Evolutionary conservation across 2,888 invertebrate genomes (phyloP).

Genomic region (Drosophila paracracens): DNA sequence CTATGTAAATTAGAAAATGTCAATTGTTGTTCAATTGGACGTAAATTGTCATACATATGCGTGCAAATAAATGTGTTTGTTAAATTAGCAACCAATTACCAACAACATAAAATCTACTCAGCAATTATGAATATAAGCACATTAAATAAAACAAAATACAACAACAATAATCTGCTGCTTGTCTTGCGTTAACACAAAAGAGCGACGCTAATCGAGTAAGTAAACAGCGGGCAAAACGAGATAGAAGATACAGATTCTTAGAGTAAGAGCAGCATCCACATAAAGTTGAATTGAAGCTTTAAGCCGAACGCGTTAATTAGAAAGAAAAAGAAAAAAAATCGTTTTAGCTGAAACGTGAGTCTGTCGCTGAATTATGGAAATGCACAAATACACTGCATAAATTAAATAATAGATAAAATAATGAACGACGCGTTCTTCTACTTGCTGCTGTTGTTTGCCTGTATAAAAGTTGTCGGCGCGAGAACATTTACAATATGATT

Average conservation of each 20-base stretch:
- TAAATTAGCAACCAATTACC: conserved; percentile 1
- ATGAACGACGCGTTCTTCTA: conserved; percentile 25
- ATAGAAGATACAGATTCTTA: conserved; percentile 29
- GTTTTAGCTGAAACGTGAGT: conserved; percentile 60
- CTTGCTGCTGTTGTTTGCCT: conserved; percentile 12
- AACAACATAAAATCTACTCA: conserved; percentile 32
- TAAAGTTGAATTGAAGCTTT: conserved; percentile 24
- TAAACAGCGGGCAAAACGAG: conserved; percentile 38
- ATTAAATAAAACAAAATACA: conserved; percentile 29
- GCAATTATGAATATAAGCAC: conserved; percentile 54
- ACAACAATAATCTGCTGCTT: neutral
- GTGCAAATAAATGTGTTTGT: conserved; percentile 9
- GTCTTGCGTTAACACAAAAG: conserved; percentile 37
- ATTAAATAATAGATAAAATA: conserved; percentile 63
- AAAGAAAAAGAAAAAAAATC: conserved; percentile 19
- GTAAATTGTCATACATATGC: conserved; percentile 42
- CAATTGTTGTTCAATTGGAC: conserved; percentile 48
- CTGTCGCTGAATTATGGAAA: conserved; percentile 57
- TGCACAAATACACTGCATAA: conserved; percentile 64
- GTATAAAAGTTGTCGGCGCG: conserved; percentile 39
- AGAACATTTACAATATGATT: conserved; percentile 63
- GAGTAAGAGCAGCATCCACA: conserved; percentile 15
- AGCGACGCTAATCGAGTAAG: conserved; percentile 48
- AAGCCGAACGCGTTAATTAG: conserved; percentile 72
- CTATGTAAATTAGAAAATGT: conserved; percentile 47